Evolutionary conservation across 2,113 vertebrate genomes (phyloP).

Genomic region (Amia ocellicauda): DNA sequence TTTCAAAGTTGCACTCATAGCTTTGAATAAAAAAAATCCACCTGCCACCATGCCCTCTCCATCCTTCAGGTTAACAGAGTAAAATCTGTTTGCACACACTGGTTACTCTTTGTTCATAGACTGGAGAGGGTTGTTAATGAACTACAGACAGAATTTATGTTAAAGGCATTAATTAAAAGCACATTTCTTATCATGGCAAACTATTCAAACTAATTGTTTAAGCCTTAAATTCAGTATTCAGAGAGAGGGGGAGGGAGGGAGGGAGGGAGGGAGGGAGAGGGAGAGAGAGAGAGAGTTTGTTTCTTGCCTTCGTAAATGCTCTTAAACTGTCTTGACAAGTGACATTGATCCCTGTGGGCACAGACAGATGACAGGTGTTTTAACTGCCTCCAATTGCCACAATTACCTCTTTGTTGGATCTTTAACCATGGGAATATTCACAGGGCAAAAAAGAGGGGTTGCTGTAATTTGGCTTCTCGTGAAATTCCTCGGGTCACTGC

Average conservation of each 20-base stretch:
- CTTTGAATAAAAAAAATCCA: conserved; percentile 56
- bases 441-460: conserved; percentile 9
- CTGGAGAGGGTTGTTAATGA: too few species aligned
- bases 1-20: conserved; percentile 63
- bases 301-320: too few species aligned
- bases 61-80: too few species aligned
- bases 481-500: conserved; percentile 50
- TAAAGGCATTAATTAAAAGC: too few species aligned
- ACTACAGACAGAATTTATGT: too few species aligned
- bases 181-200: too few species aligned
- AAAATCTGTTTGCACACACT: too few species aligned
- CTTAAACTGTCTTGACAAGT: too few species aligned
- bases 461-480: conserved; percentile 35
- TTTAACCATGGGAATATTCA: conserved; percentile 30
- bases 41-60: conserved; percentile 48
- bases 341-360: too few species aligned
- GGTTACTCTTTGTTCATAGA: too few species aligned
- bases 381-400: conserved; percentile 39
- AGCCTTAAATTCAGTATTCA: conserved; percentile 32
- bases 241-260: conserved; percentile 18
- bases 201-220: too few species aligned
- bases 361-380: conserved; percentile 31
- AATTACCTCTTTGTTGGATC: conserved; percentile 35
- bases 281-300: too few species aligned
- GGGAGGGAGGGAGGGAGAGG: conserved; percentile 33